Evolutionary conservation across 2,888 invertebrate genomes (phyloP), one percentile per base, ranked within the genome.

Genomic region (Tholera decimalis): DNA sequence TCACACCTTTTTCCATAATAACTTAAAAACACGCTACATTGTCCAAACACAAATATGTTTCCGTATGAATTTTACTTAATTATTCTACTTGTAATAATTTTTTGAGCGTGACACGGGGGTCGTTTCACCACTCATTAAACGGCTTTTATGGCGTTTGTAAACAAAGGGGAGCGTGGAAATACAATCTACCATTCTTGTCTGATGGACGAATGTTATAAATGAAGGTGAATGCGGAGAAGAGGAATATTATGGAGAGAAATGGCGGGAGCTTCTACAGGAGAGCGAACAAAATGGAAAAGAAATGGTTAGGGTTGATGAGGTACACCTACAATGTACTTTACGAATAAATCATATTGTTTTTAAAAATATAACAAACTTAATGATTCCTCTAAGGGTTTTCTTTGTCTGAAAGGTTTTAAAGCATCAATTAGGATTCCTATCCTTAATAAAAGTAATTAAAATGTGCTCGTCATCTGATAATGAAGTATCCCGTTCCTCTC

Each of bases 101-200:
- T 74, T 79, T 62, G 64, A 65, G 62, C 65, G 46, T 73, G 77
- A 68, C 74, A 47, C 58, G 51, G 62, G 33, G 39, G 43, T 55
- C 60, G 77, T 79, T 80, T 68, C 59, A 77, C 80, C 74, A 61
- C 66, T 77, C 80, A 74, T 79, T 80, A 68, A 77, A 71, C 77
- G 68, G 80, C 46, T 67, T 79, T 77, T 74, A 80, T 80, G 65
- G 67, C 60, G 41, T 65, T 66, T 61, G 47, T 65, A 66, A 77
- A 79, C 67, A 79, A 80, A 62, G 59, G 61, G 43, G 51, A 1
- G 22, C 22, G 18, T 11, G 53, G 51, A 33, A 33, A 26, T n/a
- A 35, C 72, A 43, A 56, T 24, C 74, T 41, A 33, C 67, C 57
- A 43, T 57, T 61, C 50, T 37, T 35, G 59, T 43, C 53, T 71